phyloP scores from a whole-genome alignment of 2,113 vertebrate species.

The Antennarius striatus region DNA sequence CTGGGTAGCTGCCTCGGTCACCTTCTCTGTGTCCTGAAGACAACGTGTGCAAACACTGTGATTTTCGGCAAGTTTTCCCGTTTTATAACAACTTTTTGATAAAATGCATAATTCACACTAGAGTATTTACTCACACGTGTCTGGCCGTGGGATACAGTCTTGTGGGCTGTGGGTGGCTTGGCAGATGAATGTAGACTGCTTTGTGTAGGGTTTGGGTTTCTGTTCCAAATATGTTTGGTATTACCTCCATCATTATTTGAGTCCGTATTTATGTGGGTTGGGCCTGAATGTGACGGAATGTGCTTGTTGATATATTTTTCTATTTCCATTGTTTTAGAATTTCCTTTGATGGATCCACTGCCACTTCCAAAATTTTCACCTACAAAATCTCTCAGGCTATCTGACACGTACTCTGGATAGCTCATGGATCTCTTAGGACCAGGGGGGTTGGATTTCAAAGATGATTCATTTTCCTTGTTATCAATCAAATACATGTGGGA shows the following conservation, averaged over 20 bases:
- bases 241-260: constrained; percentile 23
- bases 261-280: constrained; percentile 21
- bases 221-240: constrained; percentile 18
- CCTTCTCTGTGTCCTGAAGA: constrained; percentile 40
- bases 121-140: constrained; percentile 43
- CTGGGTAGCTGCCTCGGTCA: background rate
- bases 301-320: constrained; percentile 39
- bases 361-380: constrained; percentile 17
- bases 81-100: background rate
- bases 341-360: constrained; percentile 36
- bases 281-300: constrained; percentile 17
- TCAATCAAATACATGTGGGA: constrained; percentile 26
- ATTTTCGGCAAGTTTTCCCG: too few relatives aligned
- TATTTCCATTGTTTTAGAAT: constrained; percentile 32
- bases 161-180: constrained; percentile 49
- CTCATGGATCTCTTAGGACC: constrained; percentile 53
- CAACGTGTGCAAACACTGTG: background rate
- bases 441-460: constrained; percentile 20
- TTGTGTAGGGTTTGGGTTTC: constrained; percentile 32
- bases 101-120: background rate
- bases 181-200: constrained; percentile 22
- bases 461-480: constrained; percentile 40
- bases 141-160: constrained; percentile 23
- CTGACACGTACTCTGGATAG: constrained; percentile 47
- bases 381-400: constrained; percentile 36